Percentiles rank a stretch among this genome's conserved stretches.
These are phyloP conservation scores for Bradysia coprophila DNA, from an alignment of 1,140 invertebrate species.

Conservation along the genomic window DNA sequence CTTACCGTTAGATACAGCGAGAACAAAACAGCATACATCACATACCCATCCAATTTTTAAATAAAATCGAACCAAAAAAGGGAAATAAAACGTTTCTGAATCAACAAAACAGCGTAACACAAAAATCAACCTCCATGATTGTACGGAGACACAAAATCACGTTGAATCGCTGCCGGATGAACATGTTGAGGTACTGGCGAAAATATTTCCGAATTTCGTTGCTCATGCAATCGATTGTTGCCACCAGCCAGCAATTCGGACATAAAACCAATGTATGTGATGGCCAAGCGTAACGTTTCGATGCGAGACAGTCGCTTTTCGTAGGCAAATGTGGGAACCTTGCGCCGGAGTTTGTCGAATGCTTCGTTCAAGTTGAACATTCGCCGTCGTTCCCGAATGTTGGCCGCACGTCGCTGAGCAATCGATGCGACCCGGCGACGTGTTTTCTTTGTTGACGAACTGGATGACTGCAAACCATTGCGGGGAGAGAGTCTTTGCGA, in stretches of 20 bases:
- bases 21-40: too few relatives aligned
- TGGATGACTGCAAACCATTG: slow-evolving; percentile 2
- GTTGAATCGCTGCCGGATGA: slow-evolving; percentile 17
- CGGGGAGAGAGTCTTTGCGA: slow-evolving; percentile 9
- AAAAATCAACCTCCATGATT: slow-evolving; percentile 8
- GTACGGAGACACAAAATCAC: slow-evolving; percentile 21
- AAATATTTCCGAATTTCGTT: slow-evolving; percentile 20
- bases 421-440: slow-evolving; percentile 73
- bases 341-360: slow-evolving; percentile 80
- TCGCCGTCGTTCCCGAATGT: slow-evolving; percentile 80
- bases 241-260: slow-evolving; percentile 62
- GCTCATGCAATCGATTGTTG: slow-evolving; percentile 27
- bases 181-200: slow-evolving; percentile 13
- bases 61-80: too few relatives aligned
- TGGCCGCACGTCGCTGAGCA: slow-evolving; percentile 78
- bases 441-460: slow-evolving; percentile 43
- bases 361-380: slow-evolving; percentile 98
- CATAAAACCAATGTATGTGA: slow-evolving; percentile 97
- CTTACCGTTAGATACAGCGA: too few relatives aligned
- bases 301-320: slow-evolving; percentile 96
- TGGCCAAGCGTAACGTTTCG: slow-evolving; percentile 89
- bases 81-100: too few relatives aligned
- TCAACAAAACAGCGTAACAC: too few relatives aligned
- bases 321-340: slow-evolving; percentile 97
- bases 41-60: too few relatives aligned